These are phyloP conservation scores for Melanotaenia maccullochi DNA, from an alignment of 2,797 vertebrate genomes.

Conservation along the genomic window DNA sequence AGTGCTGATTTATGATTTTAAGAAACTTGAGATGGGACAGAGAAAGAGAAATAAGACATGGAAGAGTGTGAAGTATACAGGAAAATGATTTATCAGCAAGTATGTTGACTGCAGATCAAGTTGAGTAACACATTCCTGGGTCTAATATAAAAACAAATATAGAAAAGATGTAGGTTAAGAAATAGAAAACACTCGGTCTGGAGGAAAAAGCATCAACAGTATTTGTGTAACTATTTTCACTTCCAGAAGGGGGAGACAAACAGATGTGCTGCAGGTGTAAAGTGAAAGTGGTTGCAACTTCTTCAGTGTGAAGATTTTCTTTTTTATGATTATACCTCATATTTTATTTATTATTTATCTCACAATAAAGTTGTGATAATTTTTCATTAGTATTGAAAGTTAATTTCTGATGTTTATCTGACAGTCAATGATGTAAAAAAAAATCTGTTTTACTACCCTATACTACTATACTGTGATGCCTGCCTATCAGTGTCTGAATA, in stretches of 20 bases:
- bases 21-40: conserved; percentile 56
- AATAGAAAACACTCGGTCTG: no score
- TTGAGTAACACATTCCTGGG: not conserved
- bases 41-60: conserved; percentile 23
- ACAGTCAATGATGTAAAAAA: not conserved
- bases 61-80: not conserved
- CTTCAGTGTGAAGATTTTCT: not conserved
- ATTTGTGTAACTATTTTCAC: not conserved
- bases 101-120: conserved; percentile 7
- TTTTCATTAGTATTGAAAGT: not conserved
- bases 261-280: not conserved
- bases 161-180: no score
- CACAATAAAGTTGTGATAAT: not conserved
- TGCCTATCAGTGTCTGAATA: not conserved
- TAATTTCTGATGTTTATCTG: conserved; percentile 4
- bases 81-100: conserved; percentile 9
- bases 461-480: not conserved
- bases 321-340: not conserved
- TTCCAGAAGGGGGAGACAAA: not conserved
- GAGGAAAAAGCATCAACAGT: not conserved
- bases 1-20: conserved; percentile 63
- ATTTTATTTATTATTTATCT: not conserved
- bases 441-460: not conserved
- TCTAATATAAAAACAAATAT: not conserved
- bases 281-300: not conserved